phyloP scores from a whole-genome alignment of 2,888 invertebrate genomes.

The Eupeodes luniger region DNA sequence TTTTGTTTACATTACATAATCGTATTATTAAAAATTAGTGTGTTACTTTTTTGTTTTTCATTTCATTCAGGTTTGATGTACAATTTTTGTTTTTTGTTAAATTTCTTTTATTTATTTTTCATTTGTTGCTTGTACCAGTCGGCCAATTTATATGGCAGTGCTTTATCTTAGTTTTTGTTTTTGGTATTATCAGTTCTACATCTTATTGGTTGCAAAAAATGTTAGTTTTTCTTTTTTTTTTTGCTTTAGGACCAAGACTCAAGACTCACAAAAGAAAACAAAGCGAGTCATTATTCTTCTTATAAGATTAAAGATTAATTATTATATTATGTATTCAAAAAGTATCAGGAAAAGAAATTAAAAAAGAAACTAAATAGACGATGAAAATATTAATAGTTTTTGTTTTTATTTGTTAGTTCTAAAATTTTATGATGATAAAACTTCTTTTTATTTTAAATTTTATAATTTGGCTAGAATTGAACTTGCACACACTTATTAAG shows the following conservation, averaged over 20 bases:
- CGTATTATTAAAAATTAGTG: conserved; percentile 19
- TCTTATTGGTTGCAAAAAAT: conserved; percentile 43
- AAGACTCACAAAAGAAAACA: conserved; percentile 12
- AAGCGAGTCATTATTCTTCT: conserved; percentile 45
- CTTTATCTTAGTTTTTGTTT: conserved; percentile 52
- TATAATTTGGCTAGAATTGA: conserved; percentile 72
- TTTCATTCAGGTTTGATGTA: conserved; percentile 46
- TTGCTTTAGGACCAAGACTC: conserved; percentile 63
- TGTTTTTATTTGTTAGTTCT: conserved; percentile 19
- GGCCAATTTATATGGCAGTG: conserved; percentile 70
- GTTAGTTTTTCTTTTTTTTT: conserved; percentile 56
- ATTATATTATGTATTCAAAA: background rate
- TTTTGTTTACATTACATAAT: background rate
- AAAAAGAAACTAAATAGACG: conserved; percentile 2
- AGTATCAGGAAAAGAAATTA: conserved; percentile 12
- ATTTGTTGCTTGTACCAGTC: conserved; percentile 68
- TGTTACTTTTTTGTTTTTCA: background rate
- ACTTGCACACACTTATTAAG: conserved; percentile 60
- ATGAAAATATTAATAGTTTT: background rate
- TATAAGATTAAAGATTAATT: background rate
- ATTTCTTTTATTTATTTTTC: conserved; percentile 21
- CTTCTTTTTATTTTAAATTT: conserved; percentile 13
- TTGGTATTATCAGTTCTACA: conserved; percentile 72
- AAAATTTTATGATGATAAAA: conserved; percentile 46
- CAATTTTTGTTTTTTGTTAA: background rate